Base-by-base conservation (phyloP, 1,140 invertebrate species). In the Lethrus apterus region DNA sequence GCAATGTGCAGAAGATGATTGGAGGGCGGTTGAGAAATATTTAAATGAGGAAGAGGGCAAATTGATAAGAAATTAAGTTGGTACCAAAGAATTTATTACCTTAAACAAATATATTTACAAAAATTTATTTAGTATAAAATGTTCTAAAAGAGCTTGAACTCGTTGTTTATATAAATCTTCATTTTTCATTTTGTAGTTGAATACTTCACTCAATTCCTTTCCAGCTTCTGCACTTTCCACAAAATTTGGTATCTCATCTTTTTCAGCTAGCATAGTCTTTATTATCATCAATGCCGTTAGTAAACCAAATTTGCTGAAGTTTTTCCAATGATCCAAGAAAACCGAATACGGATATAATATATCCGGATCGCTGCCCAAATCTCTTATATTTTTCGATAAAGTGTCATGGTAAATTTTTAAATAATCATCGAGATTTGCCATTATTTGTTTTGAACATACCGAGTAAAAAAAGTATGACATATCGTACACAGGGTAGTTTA, bases 401-500 rank as follows among this genome's bases (percentile, higher is more conserved):
- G 70, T 67, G 9, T 60, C 50, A 46, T 77, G 70, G 59, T 80
- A 79, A 4, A 72, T 52, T n/a, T 76, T 49, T 1, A 80, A 21
- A 9, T 76, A 55, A 26, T 61, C 33, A 8, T 70, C 50, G 32
- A 72, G 71, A 47, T 76, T 58, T 2, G 63, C 44, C n/a, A 75
- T 59, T 21, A 76, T 64, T 3, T 67, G 53, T 35, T 65, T 48
- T n/a, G 72, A 67, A 0, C 74, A 71, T 38, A 69, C 70, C 50
- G 67, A 69, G 48, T 71, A 78, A 4, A 80, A 59, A 41, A 71
- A 74, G 48, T 77, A 74, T 0, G 66, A 67, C 29, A 80, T 47
- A 46, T 79, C 77, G 1, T 68, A 69, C 0, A 74, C 67, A 3
- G 77, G 76, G 3, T 75, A 77, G 2, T 69, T 65, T 40, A 72